Base-by-base conservation (phyloP, 1,140 invertebrate genomes). In the Drosophila auraria region DNA sequence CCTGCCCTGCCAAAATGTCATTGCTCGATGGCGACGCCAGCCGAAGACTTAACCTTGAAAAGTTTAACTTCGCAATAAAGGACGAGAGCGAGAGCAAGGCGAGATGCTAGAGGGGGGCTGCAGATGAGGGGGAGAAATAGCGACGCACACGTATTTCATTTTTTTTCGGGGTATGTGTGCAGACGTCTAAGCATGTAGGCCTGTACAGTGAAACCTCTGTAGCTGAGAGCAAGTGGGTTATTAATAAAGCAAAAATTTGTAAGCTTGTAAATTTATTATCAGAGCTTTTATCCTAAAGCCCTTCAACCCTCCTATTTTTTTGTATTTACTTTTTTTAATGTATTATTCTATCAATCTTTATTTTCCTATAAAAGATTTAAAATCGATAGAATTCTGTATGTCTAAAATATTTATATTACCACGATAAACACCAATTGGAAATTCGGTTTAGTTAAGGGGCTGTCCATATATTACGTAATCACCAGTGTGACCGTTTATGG, bases 41-140 rank as follows among this genome's bases (percentile, higher is more conserved):
- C 53, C 74, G 45, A 79, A 79, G 76, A 80, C 74, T 82, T 89
- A 89, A 90, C 84, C 84, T 89, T 89, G 86, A 89, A 89, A 89
- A 61, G 78, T 83, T 78, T 79, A 72, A 71, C 65, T 71, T 62
- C 64, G 65, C 81, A 51, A 57, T 65, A 83, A 77, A 68, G 70
- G 65, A 73, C 44, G 71, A 53, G 49, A 38, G 64, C 27, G 47
- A 51, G 49, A 49, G 49, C 44, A 11, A 45, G 25, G 30, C 50
- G 17, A 20, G 14, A 25, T 30, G 66, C 30, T 38, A 57, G 54
- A 40, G 36, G 14, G 9, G 36, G 54, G 20, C 2, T 40, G 36
- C 20, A 3, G 33, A 56, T 69, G 64, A 14, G 14, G 23, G 42
- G 62, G 45, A 38, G 47, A 23, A 66, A 70, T 65, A 25, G 27